phyloP scores from a whole-genome alignment of 2,113 vertebrate genomes.

The Cyrtonyx montezumae region DNA sequence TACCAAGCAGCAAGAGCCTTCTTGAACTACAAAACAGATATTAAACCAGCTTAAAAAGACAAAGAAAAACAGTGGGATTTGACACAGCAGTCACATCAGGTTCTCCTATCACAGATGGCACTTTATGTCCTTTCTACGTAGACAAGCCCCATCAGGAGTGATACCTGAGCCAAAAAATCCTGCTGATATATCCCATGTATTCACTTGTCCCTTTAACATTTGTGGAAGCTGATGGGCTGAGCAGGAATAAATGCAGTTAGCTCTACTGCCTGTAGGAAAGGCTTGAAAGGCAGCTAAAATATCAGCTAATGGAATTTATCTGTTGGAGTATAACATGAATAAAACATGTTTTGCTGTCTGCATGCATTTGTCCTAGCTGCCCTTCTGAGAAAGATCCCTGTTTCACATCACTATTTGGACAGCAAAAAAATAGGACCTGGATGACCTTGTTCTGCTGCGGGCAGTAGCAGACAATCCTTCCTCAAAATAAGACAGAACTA shows the following conservation, averaged over 20 bases:
- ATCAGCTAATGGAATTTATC: background rate
- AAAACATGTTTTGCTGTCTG: constrained; percentile 41
- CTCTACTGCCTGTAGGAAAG: background rate
- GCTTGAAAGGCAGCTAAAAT: constrained; percentile 26
- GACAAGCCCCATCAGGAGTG: background rate
- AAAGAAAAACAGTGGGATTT: background rate
- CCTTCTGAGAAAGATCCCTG: background rate
- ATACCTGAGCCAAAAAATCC: background rate
- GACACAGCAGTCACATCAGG: background rate
- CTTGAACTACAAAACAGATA: background rate
- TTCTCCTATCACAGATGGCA: background rate
- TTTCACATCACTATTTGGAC: background rate
- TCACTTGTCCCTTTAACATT: background rate
- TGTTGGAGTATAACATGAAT: constrained; percentile 37
- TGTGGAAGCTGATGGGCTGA: background rate
- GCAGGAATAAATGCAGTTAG: background rate
- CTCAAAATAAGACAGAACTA: background rate
- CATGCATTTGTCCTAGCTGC: background rate
- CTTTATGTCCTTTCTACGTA: background rate
- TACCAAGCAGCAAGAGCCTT: background rate
- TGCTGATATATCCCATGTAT: background rate
- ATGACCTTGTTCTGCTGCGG: background rate
- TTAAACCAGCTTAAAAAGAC: background rate
- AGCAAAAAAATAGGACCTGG: background rate
- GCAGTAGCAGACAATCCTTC: background rate